Base-by-base conservation (phyloP, 2,113 vertebrate species). In the Xyrauchen texanus region DNA sequence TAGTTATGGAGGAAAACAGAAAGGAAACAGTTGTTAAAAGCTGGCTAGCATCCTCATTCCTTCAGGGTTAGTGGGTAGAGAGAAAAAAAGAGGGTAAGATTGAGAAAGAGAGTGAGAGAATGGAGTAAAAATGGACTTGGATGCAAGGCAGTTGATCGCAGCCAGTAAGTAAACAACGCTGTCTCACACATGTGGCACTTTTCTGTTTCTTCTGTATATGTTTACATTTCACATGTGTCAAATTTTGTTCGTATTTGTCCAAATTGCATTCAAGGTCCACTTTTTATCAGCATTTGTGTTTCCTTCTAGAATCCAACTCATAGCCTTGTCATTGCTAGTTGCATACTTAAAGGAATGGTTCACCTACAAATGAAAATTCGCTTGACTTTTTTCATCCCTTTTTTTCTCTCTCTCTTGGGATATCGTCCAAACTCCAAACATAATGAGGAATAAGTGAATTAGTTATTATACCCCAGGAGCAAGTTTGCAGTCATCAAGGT, bases 401-500 rank as follows among this genome's bases (percentile, higher is more conserved):
- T 34, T 34, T 34, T 34, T 34, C 21, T 34, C 21, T 34, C 3
- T 34, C 21, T 34, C 21, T 34, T 34, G 21, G 21, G 21, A 34
- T 34, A 34, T 52, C 9, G 16, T 34, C 6, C 0, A 49, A 49
- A 49, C 5, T 46, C 55, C 45, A 68, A 49, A 42, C 11, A 49
- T 15, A 67, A 66, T 80, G 44, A 66, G 51, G 8, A 61, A 47
- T 49, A 62, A 52, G 49, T 21, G 13, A 58, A 51, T 75, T 68
- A 4, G 34, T 34, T 34, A 34, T n/a, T 67, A 80, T 61, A 60
- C 61, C 34, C 70, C 72, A 83, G 71, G 67, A 81, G 21, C 21
- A 3, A 34, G 21, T 34, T 34, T 34, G 21, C 21, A 34, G 21
- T 34, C 85, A 82, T 67, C 77, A 69, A 81, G 74, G 80, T 83